phyloP scores from a whole-genome alignment of 37 sponge, comb jelly and placozoan genomes.

The Ephydatia muelleri region DNA sequence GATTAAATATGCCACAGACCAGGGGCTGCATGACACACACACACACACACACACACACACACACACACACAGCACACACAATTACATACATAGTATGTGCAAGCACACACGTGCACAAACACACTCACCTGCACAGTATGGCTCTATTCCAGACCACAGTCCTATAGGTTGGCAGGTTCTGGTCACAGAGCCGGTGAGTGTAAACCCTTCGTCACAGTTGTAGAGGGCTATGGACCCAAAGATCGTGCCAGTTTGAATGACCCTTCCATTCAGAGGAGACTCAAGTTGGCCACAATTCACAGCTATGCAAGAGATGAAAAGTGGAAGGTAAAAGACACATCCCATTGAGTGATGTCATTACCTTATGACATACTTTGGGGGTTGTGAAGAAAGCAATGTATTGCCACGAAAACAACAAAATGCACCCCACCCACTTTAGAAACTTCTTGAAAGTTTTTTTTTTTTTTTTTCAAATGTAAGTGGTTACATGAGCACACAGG shows the following conservation, averaged over 20 bases:
- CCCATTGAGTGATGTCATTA: too few species aligned
- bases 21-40: too few species aligned
- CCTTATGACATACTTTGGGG: too few species aligned
- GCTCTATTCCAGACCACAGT: conserved; percentile 49
- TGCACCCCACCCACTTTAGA: too few species aligned
- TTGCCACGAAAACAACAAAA: too few species aligned
- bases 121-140: conserved; percentile 45
- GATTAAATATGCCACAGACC: background rate
- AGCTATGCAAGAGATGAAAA: conserved; percentile 17
- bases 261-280: conserved; percentile 39
- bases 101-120: background rate
- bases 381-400: too few species aligned
- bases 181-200: conserved; percentile 21
- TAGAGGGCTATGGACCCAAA: conserved; percentile 48
- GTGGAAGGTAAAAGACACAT: background rate
- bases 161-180: conserved; percentile 50
- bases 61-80: background rate
- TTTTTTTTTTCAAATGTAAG: too few species aligned
- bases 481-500: background rate
- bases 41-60: background rate
- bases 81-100: too few species aligned
- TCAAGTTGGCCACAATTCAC: conserved; percentile 31
- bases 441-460: too few species aligned
- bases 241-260: conserved; percentile 4
- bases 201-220: conserved; percentile 34